These are phyloP conservation scores for Prorops nasuta DNA, from an alignment of 1,140 invertebrate species.

Conservation along the genomic window DNA sequence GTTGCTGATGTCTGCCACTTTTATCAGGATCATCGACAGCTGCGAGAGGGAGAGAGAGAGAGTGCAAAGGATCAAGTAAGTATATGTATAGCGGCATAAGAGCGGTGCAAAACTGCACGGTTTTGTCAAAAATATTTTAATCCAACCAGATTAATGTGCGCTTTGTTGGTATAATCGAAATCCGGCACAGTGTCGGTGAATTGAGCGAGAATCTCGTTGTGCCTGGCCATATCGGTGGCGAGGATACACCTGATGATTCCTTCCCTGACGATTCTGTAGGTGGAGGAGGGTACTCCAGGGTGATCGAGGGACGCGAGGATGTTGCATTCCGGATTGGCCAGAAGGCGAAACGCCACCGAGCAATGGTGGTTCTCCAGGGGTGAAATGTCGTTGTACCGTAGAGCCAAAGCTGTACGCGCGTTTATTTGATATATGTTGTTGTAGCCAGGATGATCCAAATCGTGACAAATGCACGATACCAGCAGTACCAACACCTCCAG, in stretches of 20 bases:
- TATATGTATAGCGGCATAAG: too few relatives aligned
- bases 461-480: conserved; percentile 85
- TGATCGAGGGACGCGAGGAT: conserved; percentile 70
- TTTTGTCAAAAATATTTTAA: conserved; percentile 5
- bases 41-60: conserved; percentile 41
- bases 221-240: conserved; percentile 84
- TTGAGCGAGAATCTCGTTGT: conserved; percentile 81
- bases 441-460: conserved; percentile 89
- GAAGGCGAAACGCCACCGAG: conserved; percentile 79
- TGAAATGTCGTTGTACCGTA: conserved; percentile 87
- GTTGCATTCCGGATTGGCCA: conserved; percentile 75
- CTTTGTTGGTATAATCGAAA: conserved; percentile 74
- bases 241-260: conserved; percentile 84
- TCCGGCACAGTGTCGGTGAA: conserved; percentile 70
- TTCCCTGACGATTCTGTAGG: conserved; percentile 67
- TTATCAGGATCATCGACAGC: conserved; percentile 83
- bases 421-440: conserved; percentile 91
- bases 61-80: too few relatives aligned
- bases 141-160: conserved; percentile 74
- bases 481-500: conserved; percentile 78
- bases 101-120: too few relatives aligned
- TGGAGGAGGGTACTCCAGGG: too few relatives aligned
- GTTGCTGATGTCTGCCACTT: conserved; percentile 86
- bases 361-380: conserved; percentile 89
- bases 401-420: conserved; percentile 79